Evolutionary conservation across 2,113 vertebrate genomes (phyloP).

Genomic region (Gopherus flavomarginatus): DNA sequence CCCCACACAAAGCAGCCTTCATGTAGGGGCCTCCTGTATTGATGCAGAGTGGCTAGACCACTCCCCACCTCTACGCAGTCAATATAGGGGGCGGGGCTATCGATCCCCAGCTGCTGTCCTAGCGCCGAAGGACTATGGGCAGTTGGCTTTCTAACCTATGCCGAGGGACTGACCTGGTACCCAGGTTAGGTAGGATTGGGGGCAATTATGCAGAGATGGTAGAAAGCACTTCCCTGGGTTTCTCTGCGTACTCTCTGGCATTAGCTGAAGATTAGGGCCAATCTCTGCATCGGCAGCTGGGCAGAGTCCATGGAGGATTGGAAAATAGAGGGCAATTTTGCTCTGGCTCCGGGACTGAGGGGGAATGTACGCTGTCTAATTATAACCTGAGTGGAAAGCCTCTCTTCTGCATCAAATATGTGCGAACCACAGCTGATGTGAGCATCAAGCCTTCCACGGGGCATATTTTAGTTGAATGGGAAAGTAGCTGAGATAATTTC

Average conservation of each 20-base stretch:
- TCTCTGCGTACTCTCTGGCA: accelerated
- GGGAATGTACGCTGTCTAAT: not conserved
- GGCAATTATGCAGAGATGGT: not conserved
- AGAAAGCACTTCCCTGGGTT: accelerated
- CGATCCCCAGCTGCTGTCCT: not conserved
- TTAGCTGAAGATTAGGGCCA: not conserved
- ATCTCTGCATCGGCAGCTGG: not conserved
- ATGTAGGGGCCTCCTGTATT: not conserved
- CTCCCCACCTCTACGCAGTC: too few relatives aligned
- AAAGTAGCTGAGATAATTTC: not conserved
- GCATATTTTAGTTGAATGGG: accelerated
- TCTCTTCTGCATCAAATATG: not conserved
- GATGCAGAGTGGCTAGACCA: not conserved
- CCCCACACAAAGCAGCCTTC: not conserved
- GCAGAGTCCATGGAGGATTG: not conserved
- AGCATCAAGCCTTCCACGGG: not conserved
- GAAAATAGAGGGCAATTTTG: not conserved
- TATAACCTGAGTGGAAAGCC: not conserved
- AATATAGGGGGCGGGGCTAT: not conserved
- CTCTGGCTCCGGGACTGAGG: not conserved
- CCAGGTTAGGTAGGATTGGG: not conserved
- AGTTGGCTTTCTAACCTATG: accelerated
- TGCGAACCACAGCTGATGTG: not conserved
- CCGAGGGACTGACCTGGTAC: not conserved
- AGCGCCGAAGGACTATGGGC: not conserved